Conservation (phyloP, 1,140 invertebrate species). For the Lutraria rhynchaena region DNA sequence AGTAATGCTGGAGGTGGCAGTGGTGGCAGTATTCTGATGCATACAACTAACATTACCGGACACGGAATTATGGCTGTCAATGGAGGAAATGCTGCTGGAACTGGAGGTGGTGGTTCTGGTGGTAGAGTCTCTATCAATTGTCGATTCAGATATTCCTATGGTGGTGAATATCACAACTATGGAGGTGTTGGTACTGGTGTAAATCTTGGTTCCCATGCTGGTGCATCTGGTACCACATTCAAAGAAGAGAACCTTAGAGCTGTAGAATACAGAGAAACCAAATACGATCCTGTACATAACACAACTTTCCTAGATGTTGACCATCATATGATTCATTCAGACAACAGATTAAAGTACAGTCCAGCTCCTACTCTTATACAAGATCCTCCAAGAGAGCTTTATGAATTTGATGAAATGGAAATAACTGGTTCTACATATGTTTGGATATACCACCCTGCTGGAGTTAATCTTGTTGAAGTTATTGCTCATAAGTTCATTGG, state of each 20-base stretch:
- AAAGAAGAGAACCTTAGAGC: slow-evolving; percentile 71
- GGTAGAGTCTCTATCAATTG: slow-evolving; percentile 72
- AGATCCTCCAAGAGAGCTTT: slow-evolving; percentile 64
- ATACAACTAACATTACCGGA: slow-evolving; percentile 73
- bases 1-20: slow-evolving; percentile 71
- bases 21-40: slow-evolving; percentile 72
- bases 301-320: slow-evolving; percentile 72
- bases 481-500: slow-evolving; percentile 72
- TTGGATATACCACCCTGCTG: slow-evolving; percentile 69
- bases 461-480: slow-evolving; percentile 58
- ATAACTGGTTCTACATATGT: slow-evolving; percentile 69
- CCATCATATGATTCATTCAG: slow-evolving; percentile 69
- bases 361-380: slow-evolving; percentile 70
- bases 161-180: slow-evolving; percentile 71
- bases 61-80: slow-evolving; percentile 72
- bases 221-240: slow-evolving; percentile 74
- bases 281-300: slow-evolving; percentile 71
- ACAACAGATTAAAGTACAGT: slow-evolving; percentile 66
- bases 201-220: slow-evolving; percentile 59
- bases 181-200: slow-evolving; percentile 66
- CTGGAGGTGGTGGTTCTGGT: slow-evolving; percentile 73
- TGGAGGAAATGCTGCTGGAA: slow-evolving; percentile 69
- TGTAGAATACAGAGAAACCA: slow-evolving; percentile 73
- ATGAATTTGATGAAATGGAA: slow-evolving; percentile 74
- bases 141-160: slow-evolving; percentile 72